Evolutionary conservation across 2,888 invertebrate genomes (phyloP), one percentile per base, ranked within the genome.

Genomic region (Aleiodes testaceus): DNA sequence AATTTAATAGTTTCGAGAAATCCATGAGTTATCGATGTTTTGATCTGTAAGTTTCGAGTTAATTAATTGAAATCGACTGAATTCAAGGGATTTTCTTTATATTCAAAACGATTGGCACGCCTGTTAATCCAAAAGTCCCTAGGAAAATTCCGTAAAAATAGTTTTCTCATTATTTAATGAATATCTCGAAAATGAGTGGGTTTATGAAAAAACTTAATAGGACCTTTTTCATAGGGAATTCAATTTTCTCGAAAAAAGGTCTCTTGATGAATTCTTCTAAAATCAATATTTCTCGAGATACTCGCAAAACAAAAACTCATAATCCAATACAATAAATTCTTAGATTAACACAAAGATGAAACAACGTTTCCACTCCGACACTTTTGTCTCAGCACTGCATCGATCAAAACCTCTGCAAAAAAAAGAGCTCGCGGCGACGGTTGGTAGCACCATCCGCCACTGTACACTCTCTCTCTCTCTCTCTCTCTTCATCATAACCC

Each of bases 361-460:
- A 22, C 22, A 49, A 18, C 49, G 49, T 63, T 50, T 50, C 61
- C 26, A 30, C 61, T 50, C 18, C 61, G 69, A 69, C 50, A 69
- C 63, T 63, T 69, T 20, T 63, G 68, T 68, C 59, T 59, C 36
- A 50, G 20, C 50, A 16, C 18, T 22, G 42, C 69, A 69, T 69
- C 69, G 69, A 69, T 69, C 69, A 69, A 30, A 1, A 26, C 42
- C 49, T 59, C 47, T 61, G 63, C 61, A 47, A 30, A 52, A 69
- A 69, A 45, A 36, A 36, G 36, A 49, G 61, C 69, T 50, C 49
- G n/a, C 42, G 69, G 69, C 63, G 69, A 67, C 74, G 16, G 69
- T 20, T 36, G 53, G 70, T 49, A 64, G 66, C 69, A 12, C 50
- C 44, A 12, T 45, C 64, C 30, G 55, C 69, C 47, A 64, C 45